Percentiles rank a stretch among this genome's conserved stretches.
Evolutionary conservation across 2,888 invertebrate genomes (phyloP).

Genomic region (Teleogryllus oceanicus): DNA sequence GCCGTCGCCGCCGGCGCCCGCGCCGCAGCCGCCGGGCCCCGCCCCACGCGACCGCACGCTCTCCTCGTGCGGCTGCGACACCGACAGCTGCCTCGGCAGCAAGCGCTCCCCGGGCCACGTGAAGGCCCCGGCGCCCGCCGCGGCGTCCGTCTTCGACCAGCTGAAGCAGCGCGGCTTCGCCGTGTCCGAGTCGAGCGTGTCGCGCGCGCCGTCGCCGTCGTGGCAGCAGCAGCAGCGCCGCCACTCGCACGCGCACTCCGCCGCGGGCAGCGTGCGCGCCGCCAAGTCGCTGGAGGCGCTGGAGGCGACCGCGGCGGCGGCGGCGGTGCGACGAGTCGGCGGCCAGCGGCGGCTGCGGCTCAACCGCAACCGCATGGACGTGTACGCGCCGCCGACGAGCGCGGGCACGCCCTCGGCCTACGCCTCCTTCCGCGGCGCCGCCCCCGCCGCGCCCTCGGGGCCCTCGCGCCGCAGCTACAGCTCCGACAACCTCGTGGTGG

Average conservation of each 20-base stretch:
- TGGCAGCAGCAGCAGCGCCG: not conserved
- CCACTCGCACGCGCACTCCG: too few species aligned
- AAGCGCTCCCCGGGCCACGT: constrained; percentile 18
- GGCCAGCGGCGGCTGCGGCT: constrained; percentile 41
- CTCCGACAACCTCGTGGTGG: constrained; percentile 66
- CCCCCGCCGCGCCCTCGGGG: not conserved
- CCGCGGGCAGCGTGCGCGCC: too few species aligned
- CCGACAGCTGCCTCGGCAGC: constrained; percentile 71
- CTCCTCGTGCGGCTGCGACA: constrained; percentile 73
- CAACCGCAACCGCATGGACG: constrained; percentile 40
- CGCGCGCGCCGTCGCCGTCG: not conserved
- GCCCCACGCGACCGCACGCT: constrained; percentile 35
- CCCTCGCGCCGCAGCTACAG: constrained; percentile 44
- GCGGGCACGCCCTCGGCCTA: too few species aligned
- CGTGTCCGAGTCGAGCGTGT: constrained; percentile 47
- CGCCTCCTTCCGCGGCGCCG: constrained; percentile 4
- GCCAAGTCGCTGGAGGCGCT: not conserved
- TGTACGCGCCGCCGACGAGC: constrained; percentile 29
- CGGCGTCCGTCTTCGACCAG: constrained; percentile 49
- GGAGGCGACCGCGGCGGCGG: not conserved
- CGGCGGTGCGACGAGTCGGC: not conserved
- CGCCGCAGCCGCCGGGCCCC: constrained; percentile 21
- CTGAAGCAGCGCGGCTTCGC: constrained; percentile 52
- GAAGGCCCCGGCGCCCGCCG: constrained; percentile 25
- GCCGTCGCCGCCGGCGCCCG: constrained; percentile 12